These are phyloP conservation scores for Capra hircus DNA, from an alignment of 2,113 vertebrate species.

Conservation along the genomic window DNA sequence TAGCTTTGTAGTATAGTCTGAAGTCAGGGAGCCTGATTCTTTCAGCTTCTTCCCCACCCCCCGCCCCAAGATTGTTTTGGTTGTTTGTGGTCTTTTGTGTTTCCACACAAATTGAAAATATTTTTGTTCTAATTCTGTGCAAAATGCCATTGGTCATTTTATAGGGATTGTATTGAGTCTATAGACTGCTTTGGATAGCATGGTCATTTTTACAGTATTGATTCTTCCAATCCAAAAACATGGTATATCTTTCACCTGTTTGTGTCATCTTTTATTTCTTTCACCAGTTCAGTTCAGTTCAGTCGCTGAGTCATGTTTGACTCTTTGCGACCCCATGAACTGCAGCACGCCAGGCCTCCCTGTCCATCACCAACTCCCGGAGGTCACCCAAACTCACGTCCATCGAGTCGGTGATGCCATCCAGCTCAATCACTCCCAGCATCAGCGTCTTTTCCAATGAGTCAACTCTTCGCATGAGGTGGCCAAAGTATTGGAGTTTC, in stretches of 20 bases:
- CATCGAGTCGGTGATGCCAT: no score
- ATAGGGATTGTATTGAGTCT: neutral
- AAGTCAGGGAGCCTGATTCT: neutral
- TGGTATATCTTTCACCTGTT: neutral
- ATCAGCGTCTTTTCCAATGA: no score
- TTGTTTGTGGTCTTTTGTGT: neutral
- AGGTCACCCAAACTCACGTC: no score
- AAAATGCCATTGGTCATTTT: neutral
- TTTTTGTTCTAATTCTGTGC: neutral
- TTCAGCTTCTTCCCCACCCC: neutral
- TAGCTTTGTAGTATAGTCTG: neutral
- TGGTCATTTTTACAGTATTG: neutral
- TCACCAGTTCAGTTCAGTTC: neutral
- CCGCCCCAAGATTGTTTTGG: neutral
- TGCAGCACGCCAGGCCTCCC: no score
- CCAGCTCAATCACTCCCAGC: no score
- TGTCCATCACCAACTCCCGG: no score
- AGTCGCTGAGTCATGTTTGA: no score
- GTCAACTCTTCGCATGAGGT: no score
- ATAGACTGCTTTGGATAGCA: neutral
- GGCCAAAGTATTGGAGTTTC: no score
- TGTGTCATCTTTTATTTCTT: neutral
- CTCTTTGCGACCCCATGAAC: no score
- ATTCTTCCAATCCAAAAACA: neutral
- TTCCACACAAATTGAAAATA: neutral